Base-by-base conservation (phyloP, 2,797 vertebrate genomes). In the Cyclura pinguis region DNA sequence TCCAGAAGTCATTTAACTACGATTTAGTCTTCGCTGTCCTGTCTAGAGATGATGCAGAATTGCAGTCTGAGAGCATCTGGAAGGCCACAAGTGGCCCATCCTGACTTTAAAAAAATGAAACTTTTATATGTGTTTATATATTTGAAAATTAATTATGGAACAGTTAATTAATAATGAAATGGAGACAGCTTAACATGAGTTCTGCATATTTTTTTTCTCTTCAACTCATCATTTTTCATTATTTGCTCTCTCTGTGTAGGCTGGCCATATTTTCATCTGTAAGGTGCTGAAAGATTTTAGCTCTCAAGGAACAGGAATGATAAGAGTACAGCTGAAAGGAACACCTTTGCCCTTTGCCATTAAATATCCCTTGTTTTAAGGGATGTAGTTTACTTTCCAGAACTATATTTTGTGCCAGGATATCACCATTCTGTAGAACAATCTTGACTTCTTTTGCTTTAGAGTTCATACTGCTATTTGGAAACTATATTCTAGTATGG, bases 221-320 rank as follows among this genome's bases (percentile, higher is more conserved):
- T 86, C 35, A 32, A 16, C 13, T 38, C 38, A 4, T 42, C 35
- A 8, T 67, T 62, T 57, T 38, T 38, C 4, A 42, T 10, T 87
- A 87, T 86, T 77, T 77, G n/a, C 32, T 86, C 4, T n/a, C 83
- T 72, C 52, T 85, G 29, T 73, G n/a, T 38, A 87, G 3, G 29
- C 78, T 32, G 57, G 42, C 29, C 29, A 10, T 78, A 47, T 77
- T 78, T 62, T 86, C 38, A 77, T 18, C n/a, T 64, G 73, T 47
- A 35, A 62, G 74, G 64, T 78, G 55, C 74, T n/a, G 57, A 87
- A 38, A 59, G 50, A 74, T 57, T 78, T 86, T 38, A 47, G 35
- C 18, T 62, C 57, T 78, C 35, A 87, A 78, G 38, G 47, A 64
- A 16, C 20, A 85, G n/a, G 42, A 73, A 29, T 38, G 32, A 80